Conservation (phyloP, 2,888 invertebrate species). For the Metalampra italica region DNA sequence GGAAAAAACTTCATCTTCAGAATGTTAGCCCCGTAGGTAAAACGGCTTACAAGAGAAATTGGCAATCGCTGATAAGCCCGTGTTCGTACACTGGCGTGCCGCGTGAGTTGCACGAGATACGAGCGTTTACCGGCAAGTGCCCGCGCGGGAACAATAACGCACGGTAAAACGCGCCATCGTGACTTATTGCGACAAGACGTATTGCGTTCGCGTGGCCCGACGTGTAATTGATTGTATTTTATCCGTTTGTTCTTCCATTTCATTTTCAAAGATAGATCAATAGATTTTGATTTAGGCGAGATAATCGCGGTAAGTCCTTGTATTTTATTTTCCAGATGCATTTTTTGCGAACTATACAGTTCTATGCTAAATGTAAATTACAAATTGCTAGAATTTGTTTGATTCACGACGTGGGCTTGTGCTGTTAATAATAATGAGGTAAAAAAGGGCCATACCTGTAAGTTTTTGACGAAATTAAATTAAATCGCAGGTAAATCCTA, state of each 20-base stretch:
- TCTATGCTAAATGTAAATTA: too few species aligned
- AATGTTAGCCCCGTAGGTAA: conserved; percentile 3
- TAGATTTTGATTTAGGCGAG: background rate
- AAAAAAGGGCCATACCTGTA: too few species aligned
- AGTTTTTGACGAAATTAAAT: too few species aligned
- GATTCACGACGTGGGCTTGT: too few species aligned
- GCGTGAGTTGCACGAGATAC: conserved; percentile 33
- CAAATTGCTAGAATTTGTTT: too few species aligned
- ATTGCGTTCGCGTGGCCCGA: conserved; percentile 30
- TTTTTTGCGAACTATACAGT: too few species aligned
- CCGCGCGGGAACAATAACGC: conserved; percentile 53
- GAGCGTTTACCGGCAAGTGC: conserved; percentile 48
- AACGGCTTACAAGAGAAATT: conserved; percentile 29
- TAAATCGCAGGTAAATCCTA: too few species aligned
- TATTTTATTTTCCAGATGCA: too few species aligned
- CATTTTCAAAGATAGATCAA: background rate
- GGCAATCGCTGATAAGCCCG: conserved; percentile 22
- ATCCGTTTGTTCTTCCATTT: background rate
- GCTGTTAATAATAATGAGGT: too few species aligned
- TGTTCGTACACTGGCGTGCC: conserved; percentile 3
- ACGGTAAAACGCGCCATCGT: conserved; percentile 32
- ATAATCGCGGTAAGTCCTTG: too few species aligned
- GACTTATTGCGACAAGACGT: conserved; percentile 26
- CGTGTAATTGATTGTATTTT: conserved; percentile 37
- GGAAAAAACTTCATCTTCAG: too few species aligned